Percentiles rank a stretch among this genome's conserved stretches.
Conservation (phyloP, 2,797 vertebrate genomes). For the Lacerta bilineata region DNA sequence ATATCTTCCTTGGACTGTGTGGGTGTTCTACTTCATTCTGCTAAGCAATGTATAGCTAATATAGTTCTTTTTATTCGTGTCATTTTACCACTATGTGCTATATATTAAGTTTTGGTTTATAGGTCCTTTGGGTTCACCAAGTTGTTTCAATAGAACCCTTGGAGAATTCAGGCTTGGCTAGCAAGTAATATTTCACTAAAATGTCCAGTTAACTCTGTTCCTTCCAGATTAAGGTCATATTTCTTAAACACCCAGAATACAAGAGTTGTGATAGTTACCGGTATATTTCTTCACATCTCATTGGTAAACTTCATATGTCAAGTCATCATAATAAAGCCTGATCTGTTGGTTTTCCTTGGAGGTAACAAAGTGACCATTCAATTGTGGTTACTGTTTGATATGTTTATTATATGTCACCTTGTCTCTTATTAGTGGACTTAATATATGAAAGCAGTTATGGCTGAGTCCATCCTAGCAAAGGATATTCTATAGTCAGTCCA, state of each 20-base stretch:
- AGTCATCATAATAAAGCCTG: not conserved
- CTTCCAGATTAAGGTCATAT: not conserved
- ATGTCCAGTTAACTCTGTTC: not conserved
- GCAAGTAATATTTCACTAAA: not conserved
- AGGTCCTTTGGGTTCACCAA: not conserved
- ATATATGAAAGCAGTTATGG: not conserved
- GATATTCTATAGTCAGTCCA: not conserved
- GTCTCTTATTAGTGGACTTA: not conserved
- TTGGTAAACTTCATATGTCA: not conserved
- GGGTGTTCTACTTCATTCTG: not conserved
- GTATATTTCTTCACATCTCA: not conserved
- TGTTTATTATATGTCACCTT: not conserved
- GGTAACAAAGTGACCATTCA: not conserved
- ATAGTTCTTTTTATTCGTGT: not conserved
- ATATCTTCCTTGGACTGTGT: conserved; percentile 21
- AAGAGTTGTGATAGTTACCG: not conserved
- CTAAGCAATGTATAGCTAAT: not conserved
- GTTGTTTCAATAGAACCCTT: not conserved
- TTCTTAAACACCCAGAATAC: not conserved
- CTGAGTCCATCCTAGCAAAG: not conserved
- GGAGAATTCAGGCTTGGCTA: not conserved
- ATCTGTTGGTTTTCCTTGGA: no score
- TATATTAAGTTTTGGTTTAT: not conserved
- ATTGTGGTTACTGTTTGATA: not conserved
- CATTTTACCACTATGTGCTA: not conserved